These are phyloP conservation scores for Cerastis leucographa DNA, from an alignment of 2,888 invertebrate genomes.

Conservation along the genomic window DNA sequence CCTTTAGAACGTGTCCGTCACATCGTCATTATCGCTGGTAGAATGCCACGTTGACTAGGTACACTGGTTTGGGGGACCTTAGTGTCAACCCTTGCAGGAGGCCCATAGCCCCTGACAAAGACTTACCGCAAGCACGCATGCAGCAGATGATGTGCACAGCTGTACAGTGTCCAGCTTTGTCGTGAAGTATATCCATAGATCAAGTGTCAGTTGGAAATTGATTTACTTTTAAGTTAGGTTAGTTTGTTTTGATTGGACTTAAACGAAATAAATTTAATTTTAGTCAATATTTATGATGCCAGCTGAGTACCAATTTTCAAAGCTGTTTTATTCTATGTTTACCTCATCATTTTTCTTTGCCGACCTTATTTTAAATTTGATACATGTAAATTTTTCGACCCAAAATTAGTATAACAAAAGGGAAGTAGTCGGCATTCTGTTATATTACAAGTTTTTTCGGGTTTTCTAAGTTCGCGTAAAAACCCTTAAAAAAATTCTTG, in stretches of 20 bases:
- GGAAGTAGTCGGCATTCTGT: background rate
- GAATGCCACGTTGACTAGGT: background rate
- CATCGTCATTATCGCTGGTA: background rate
- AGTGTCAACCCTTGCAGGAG: background rate
- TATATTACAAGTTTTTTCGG: too few species aligned
- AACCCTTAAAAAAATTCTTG: too few species aligned
- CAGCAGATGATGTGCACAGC: background rate
- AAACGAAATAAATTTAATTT: conserved; percentile 1
- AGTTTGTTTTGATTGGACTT: background rate
- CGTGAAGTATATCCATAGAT: background rate
- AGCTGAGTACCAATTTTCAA: conserved; percentile 5
- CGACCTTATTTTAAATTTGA: background rate
- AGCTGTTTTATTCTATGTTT: conserved; percentile 5
- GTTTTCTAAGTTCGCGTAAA: too few species aligned
- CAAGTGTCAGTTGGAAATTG: background rate
- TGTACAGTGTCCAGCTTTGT: background rate
- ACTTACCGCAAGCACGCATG: background rate
- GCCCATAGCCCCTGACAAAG: too few species aligned
- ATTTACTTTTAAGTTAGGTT: too few species aligned
- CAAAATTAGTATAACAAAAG: background rate
- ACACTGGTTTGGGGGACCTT: background rate
- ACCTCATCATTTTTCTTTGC: background rate
- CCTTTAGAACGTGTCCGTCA: too few species aligned
- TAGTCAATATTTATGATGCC: background rate
- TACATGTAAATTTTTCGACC: background rate